Base-by-base conservation (phyloP, 2,888 invertebrate species). In the Agrilus biguttatus region DNA sequence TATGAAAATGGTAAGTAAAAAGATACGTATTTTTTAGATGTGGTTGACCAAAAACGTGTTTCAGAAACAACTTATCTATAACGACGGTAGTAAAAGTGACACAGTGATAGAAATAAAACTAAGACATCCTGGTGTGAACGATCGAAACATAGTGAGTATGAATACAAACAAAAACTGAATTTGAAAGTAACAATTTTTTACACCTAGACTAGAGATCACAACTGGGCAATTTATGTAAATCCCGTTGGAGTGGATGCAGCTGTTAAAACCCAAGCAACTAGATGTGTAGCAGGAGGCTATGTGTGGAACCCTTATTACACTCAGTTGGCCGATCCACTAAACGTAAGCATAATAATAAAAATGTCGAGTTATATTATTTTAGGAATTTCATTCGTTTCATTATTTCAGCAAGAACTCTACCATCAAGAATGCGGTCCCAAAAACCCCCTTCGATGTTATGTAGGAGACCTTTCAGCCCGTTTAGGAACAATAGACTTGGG, bases 301-400 rank as follows among this genome's bases (percentile, higher is more conserved):
- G 75, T 83, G 10, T 91, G 90, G 90, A 91, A 91, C 72, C 91
- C 91, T 0, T 85, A 77, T 68, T 90, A 82, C 58, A 89, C 89
- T 1, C 90, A 91, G 65, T 69, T 91, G 1, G 90, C 90, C 1
- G 88, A 89, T 69, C 90, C 90, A 1, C 71, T 87, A 35, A 89
- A 90, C 63, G 89, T 89, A 65, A 73, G 72, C 56, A 21, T 37
- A 36, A 23, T 5, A 39, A 8, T 39, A 34, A 17, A 33, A 12
- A 39, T 37, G 14, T 23, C n/a, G 33, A 8, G 36, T 14, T 35
- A n/a, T n/a, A n/a, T n/a, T n/a, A n/a, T n/a, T n/a, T n/a, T n/a
- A n/a, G n/a, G n/a, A n/a, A n/a, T n/a, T n/a, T n/a, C n/a, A n/a
- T n/a, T n/a, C n/a, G n/a, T n/a, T 23, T n/a, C 41, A 42, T 33